phyloP scores from a whole-genome alignment of 2,113 vertebrate species.

The Perca schrenkii region DNA sequence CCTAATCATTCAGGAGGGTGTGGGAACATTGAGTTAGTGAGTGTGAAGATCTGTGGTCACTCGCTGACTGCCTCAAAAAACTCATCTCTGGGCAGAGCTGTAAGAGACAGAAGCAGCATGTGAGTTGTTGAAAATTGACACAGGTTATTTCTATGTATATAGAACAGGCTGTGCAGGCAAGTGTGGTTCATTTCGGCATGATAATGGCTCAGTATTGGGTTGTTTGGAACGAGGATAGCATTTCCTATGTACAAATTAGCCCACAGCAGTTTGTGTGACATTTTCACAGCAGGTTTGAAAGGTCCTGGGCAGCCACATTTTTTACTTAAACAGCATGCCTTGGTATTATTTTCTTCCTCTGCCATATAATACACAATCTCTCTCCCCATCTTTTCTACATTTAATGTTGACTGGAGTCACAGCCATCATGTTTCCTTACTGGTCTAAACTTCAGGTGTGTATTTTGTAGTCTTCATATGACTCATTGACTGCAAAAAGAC shows the following conservation, averaged over 20 bases:
- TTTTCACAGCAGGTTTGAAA: conserved; percentile 40
- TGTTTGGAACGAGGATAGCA: conserved; percentile 9
- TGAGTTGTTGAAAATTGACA: conserved; percentile 57
- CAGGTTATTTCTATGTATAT: conserved; percentile 60
- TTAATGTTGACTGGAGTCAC: background rate
- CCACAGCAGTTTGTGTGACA: conserved; percentile 10
- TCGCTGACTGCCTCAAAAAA: conserved; percentile 32
- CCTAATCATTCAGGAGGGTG: conserved; percentile 64
- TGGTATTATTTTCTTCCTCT: conserved; percentile 10
- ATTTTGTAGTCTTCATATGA: conserved; percentile 12
- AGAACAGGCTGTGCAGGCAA: conserved; percentile 51
- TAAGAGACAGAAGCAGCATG: conserved; percentile 6
- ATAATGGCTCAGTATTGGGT: conserved; percentile 26
- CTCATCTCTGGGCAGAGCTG: conserved; percentile 18
- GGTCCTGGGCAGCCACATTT: background rate
- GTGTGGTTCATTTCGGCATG: conserved; percentile 43
- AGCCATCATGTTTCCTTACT: conserved; percentile 9
- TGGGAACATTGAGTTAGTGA: conserved; percentile 48
- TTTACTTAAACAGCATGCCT: background rate
- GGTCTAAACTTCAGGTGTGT: conserved; percentile 50
- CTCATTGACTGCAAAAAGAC: conserved; percentile 38
- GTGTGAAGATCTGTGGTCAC: conserved; percentile 47
- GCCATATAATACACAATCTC: background rate
- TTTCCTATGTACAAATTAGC: background rate
- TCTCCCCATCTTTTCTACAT: background rate